Evolutionary conservation across 2,797 vertebrate species (phyloP), one percentile per base, ranked within the genome.

Genomic region (Tenualosa ilisha): DNA sequence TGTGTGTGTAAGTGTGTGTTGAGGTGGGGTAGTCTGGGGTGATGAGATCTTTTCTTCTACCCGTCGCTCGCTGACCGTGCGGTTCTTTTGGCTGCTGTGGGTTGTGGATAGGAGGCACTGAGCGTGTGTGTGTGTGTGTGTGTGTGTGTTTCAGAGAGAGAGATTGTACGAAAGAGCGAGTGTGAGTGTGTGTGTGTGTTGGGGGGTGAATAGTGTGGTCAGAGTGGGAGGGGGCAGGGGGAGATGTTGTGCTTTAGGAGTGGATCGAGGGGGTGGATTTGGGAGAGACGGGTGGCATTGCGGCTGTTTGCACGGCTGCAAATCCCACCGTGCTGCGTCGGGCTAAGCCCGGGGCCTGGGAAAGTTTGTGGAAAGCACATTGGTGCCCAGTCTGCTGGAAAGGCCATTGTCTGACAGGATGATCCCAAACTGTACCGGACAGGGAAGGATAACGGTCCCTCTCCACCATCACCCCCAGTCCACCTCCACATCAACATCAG

Each of bases 281-380:
- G 24, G 51, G 82, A 84, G 68, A 49, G 24, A 56, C 53, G 82
- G 81, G 37, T 61, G 83, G 83, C 88, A 86, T 89, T 87, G 54
- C 88, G 83, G 40, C 72, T 95, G 95, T 95, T 95, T 93, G 89
- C 89, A 94, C 81, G 91, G 91, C 72, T 50, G 87, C 90, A 95
- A 95, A 96, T 94, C 95, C 95, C 89, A 88, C 83, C 86, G 85
- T 81, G 81, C 84, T 93, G 89, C 84, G 88, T 91, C 91, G 87
- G 89, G 91, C 91, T 95, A 95, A 96, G 94, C 95, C 93, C 82
- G 59, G 88, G 81, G 91, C 94, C 94, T 96, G 96, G 95, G 95
- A 96, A 96, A 94, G 95, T 96, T 96, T 95, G 87, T 92, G 89
- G 91, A 94, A 89, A 91, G 89, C 85, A 89, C 91, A 94, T 94